Evolutionary conservation across 1,140 invertebrate species (phyloP), one percentile per base, ranked within the genome.

Genomic region (Ceratina calcarata): DNA sequence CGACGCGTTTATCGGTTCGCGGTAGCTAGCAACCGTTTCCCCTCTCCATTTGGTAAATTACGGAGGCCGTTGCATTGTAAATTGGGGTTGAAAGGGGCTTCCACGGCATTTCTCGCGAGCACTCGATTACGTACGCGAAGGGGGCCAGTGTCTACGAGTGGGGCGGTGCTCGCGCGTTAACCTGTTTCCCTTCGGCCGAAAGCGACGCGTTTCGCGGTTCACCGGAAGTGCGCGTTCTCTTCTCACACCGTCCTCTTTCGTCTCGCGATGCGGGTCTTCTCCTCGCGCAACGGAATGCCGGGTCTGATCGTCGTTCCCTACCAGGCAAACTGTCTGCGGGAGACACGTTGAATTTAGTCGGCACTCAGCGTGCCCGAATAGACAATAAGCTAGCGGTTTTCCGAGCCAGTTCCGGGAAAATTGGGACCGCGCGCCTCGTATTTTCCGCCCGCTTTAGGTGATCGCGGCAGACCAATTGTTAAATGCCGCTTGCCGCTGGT

Each of bases 1-100:
- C 37, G 18, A 22, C 60, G 53, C 65, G 77, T 84, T 90, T 86
- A 88, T 89, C 88, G 77, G 71, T 62, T 61, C 62, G 27, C 61
- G 27, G 37, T 45, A 45, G 37, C 37, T 70, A 55, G 2, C 8
- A 4, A 79, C 68, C 74, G 77, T 82, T 88, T 87, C 65, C 64
- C 70, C 60, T 45, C 37, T 45, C 37, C 37, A 45, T 45, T 45
- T 45, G 73, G 18, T 84, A 84, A 89, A 88, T 85, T 87, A 89
- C 76, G 80, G 78, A 70, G 73, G 53, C 58, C 51, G 69, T 80
- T 78, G 78, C 72, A 81, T 81, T 82, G 88, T 84, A 87, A 90
- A 90, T 86, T 75, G 76, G 76, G 60, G 60, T 65, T 74, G 70
- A 45, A 66, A 66, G 16, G 60, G 22, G 78, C 51, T 32, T 55